Evolutionary conservation across 2,797 vertebrate genomes (phyloP), one percentile per base, ranked within the genome.

Genomic region (Microctenopoma stevenorrisi): DNA sequence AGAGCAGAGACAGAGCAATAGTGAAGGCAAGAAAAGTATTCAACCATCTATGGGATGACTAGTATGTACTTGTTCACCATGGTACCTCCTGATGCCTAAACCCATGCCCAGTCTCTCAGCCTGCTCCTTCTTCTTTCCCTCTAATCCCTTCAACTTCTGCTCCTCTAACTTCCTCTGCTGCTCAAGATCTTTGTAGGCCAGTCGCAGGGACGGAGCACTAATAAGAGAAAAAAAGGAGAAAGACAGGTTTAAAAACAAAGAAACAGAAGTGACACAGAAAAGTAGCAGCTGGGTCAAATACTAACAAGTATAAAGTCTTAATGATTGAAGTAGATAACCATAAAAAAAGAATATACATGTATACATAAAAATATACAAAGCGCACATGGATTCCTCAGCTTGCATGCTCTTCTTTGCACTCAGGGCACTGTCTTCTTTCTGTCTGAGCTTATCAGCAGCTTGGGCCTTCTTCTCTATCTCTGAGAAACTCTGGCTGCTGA

Each of bases 51-150:
- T 37, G 26, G 4, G 18, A 40, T 10, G 4, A 25, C 7, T 0
- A 50, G 42, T 10, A 15, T 65, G 15, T 2, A 5, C 11, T 10
- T 63, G 42, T 22, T 59, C 60, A 4, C 46, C 44, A 2, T 64
- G 81, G 0, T 76, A 98, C 98, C 95, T 95, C 72, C 97, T 94
- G 49, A 47, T 91, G 53, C 96, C 93, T 11, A 98, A 74, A 4
- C 98, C 98, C 95, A 99, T 98, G 83, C 98, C 97, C 42, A 99
- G 95, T 14, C 98, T 91, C 69, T 99, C 97, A 0, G 95, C 91
- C 18, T 98, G 96, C 10, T 88, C 90, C 72, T 94, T 96, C 86
- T 95, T 96, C 30, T 94, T 95, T n/a, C 94, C 94, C 7, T 94
- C 88, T 0, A 95, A 47, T 30, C 92, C 94, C 71, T 91, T 92